Evolutionary conservation across 1,140 invertebrate genomes (phyloP), one percentile per base, ranked within the genome.

Genomic region (Odontomachus brunneus): DNA sequence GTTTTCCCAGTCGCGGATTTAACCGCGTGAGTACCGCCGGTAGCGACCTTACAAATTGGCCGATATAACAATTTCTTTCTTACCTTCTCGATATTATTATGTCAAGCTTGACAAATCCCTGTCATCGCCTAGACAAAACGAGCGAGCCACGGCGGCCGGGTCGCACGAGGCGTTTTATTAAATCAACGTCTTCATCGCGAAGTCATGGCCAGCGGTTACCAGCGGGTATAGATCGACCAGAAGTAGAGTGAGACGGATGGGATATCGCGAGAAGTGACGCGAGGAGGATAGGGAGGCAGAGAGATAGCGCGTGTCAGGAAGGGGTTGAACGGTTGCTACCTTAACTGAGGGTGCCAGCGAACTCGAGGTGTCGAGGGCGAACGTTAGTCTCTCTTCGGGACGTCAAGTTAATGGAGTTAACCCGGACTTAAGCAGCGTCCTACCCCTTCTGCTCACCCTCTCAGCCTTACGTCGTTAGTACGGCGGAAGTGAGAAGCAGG

Each of bases 361-460:
- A 73, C 69, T 74, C n/a, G n/a, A 62, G 69, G 71, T 74, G 78
- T 74, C 71, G 75, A 69, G 51, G 51, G 26, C 44, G 55, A 73
- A 38, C 78, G 71, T 62, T 82, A 82, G 73, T 80, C 82, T 78
- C 74, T 65, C 84, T 84, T 84, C 67, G 38, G 59, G 57, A 65
- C 53, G 62, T 84, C 72, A 73, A 83, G 81, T 83, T 88, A 85
- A 83, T 87, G 83, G 78, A 88, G 84, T 88, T 88, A 88, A 88
- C 82, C 66, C 60, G 62, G 55, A 80, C 80, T 83, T 83, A 83
- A 87, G 69, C 81, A 82, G 80, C 57, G 44, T 72, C 51, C 38
- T 49, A 26, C 62, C 67, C 69, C 65, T 26, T 49, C 38, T 15
- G 26, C 65, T 72, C 12, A 38, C 19, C 9, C 63, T 19, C 53